Conservation (phyloP, 2,113 vertebrate species). For the Nycticryphes semicollaris region DNA sequence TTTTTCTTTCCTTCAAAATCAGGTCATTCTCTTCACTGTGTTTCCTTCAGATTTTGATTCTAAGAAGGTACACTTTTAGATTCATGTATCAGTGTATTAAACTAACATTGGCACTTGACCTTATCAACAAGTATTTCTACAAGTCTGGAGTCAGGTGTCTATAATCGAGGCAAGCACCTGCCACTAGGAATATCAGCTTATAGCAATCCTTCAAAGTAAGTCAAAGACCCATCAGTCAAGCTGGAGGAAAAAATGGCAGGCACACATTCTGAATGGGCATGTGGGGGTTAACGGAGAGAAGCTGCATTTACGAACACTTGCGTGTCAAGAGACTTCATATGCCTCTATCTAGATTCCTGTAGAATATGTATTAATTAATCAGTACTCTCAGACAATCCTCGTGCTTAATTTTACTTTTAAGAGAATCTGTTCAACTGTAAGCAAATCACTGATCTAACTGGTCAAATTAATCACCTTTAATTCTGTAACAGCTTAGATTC, state of each 20-base stretch:
- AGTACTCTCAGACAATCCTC: neutral
- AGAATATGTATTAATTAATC: neutral
- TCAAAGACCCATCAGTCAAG: neutral
- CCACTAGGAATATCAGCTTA: neutral
- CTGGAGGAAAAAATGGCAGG: neutral
- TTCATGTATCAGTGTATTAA: conserved; percentile 20
- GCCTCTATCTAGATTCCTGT: neutral
- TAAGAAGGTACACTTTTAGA: conserved; percentile 54
- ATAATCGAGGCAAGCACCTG: neutral
- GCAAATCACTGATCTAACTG: neutral
- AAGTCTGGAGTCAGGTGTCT: neutral
- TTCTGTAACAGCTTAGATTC: neutral
- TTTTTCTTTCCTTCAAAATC: conserved; percentile 57
- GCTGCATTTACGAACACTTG: neutral
- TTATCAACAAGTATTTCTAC: neutral
- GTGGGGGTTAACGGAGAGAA: neutral
- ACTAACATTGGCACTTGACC: neutral
- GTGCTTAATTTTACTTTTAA: neutral
- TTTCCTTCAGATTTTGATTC: conserved; percentile 60
- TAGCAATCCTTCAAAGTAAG: neutral
- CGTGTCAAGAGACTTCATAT: neutral
- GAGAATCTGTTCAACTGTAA: neutral
- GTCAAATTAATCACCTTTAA: neutral
- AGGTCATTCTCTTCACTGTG: conserved; percentile 58
- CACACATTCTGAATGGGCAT: neutral